These are phyloP conservation scores for Deroplatys truncata DNA, from an alignment of 2,888 invertebrate species.

Conservation along the genomic window DNA sequence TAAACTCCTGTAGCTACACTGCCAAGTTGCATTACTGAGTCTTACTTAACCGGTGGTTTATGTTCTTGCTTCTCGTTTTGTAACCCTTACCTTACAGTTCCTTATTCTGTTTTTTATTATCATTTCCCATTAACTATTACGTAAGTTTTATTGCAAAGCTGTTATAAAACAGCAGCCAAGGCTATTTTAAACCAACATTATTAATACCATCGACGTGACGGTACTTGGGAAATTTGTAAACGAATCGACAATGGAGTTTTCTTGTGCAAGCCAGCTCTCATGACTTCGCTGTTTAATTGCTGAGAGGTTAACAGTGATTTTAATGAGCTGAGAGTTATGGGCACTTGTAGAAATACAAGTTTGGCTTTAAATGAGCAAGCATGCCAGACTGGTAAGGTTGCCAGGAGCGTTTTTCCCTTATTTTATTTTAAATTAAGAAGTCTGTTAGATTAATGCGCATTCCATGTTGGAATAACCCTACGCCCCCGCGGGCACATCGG, in stretches of 20 bases:
- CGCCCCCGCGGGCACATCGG: not conserved
- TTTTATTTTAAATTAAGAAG: slow-evolving; percentile 4
- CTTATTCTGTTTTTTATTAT: not conserved
- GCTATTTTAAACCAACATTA: not conserved
- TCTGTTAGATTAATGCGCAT: slow-evolving; percentile 1
- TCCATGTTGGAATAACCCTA: not conserved
- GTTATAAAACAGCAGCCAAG: not conserved
- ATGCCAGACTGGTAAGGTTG: not conserved
- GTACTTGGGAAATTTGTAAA: not conserved
- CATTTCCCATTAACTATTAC: not conserved
- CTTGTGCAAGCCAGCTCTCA: not conserved
- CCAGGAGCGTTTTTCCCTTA: not conserved
- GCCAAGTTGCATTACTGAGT: not conserved
- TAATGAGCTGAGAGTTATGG: not conserved
- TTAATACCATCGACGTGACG: not conserved
- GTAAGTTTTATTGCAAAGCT: not conserved
- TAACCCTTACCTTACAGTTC: not conserved
- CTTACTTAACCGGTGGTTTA: not conserved
- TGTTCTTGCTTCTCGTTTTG: not conserved
- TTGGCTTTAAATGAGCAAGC: not conserved
- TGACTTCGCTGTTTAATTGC: not conserved
- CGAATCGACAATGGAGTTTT: not conserved
- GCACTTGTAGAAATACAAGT: not conserved
- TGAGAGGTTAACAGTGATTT: not conserved
- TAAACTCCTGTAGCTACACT: not conserved